Conservation (phyloP, 1,140 invertebrate genomes). For the Drosophila setifemur region DNA sequence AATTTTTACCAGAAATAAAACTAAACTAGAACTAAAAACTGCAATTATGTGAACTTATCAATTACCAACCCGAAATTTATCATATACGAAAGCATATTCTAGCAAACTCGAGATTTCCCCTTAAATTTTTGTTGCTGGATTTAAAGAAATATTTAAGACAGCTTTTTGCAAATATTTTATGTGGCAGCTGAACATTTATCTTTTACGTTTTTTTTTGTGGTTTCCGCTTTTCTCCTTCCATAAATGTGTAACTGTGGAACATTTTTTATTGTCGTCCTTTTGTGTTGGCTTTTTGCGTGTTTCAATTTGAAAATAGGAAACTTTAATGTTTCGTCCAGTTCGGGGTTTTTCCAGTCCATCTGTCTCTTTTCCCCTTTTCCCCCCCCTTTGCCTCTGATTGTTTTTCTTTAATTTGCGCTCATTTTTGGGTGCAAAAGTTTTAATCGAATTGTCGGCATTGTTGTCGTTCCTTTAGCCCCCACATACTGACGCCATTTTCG, state of each 20-base stretch:
- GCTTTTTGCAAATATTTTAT: too few relatives aligned
- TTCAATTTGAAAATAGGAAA: constrained; percentile 19
- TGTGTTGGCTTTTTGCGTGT: constrained; percentile 2
- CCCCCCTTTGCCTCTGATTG: constrained; percentile 30
- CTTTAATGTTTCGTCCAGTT: constrained; percentile 17
- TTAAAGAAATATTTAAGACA: too few relatives aligned
- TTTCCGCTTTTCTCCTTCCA: background rate
- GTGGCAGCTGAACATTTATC: too few relatives aligned
- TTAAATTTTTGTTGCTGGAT: too few relatives aligned
- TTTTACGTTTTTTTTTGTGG: too few relatives aligned
- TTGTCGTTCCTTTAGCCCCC: constrained; percentile 18
- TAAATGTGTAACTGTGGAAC: background rate
- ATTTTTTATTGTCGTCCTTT: background rate
- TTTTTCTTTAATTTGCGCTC: constrained; percentile 76
- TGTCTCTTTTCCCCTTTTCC: background rate
- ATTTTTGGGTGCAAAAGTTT: constrained; percentile 67
- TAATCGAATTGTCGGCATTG: constrained; percentile 74
- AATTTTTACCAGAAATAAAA: too few relatives aligned
- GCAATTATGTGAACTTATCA: too few relatives aligned
- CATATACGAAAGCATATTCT: too few relatives aligned
- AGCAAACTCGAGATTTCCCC: too few relatives aligned
- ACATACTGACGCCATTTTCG: constrained; percentile 55
- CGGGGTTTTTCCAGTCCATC: background rate
- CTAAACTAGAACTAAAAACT: too few relatives aligned
- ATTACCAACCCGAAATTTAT: too few relatives aligned